Evolutionary conservation across 2,113 vertebrate species (phyloP), one percentile per base, ranked within the genome.

Genomic region (Leucosticte australis): DNA sequence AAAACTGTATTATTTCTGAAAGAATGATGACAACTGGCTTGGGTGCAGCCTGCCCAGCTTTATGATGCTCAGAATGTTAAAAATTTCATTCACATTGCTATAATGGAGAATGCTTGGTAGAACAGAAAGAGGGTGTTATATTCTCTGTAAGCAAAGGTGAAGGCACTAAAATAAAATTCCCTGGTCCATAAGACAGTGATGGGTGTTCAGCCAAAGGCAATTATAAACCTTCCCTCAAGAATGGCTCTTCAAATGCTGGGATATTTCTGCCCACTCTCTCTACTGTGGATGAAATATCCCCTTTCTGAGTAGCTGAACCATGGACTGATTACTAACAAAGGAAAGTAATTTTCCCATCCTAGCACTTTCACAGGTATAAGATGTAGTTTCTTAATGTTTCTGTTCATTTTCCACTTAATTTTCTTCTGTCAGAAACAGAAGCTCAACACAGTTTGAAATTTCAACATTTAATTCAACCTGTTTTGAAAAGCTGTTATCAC

Each of bases 401-500:
- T 37, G 30, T 93, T 92, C 53, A 52, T 65, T 60, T 96, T 90
- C 75, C 33, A 79, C 68, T 83, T 92, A 50, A 56, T 90, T 92
- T 85, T 94, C 59, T 94, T 83, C 84, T 74, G 70, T 80, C 76
- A 80, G 79, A 92, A 90, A 71, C 53, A 77, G 84, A 71, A 74
- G 70, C 63, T 86, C 71, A 44, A 52, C 44, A 42, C 33, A 56
- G 35, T 77, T 86, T 87, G 89, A 75, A 81, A 89, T 77, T 50
- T 83, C 74, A 87, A 52, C 82, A 26, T 92, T 89, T 82, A 92
- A 89, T 95, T 77, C 82, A 80, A 57, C 62, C 59, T 94, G 65
- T 64, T 95, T 92, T 90, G 83, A 93, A 93, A 94, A 93, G 42
- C 47, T 86, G 53, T 67, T 88, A 87, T 86, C 87, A 76, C 50